Conservation (phyloP, 2,797 vertebrate genomes). For the Sebastes trivittatus region DNA sequence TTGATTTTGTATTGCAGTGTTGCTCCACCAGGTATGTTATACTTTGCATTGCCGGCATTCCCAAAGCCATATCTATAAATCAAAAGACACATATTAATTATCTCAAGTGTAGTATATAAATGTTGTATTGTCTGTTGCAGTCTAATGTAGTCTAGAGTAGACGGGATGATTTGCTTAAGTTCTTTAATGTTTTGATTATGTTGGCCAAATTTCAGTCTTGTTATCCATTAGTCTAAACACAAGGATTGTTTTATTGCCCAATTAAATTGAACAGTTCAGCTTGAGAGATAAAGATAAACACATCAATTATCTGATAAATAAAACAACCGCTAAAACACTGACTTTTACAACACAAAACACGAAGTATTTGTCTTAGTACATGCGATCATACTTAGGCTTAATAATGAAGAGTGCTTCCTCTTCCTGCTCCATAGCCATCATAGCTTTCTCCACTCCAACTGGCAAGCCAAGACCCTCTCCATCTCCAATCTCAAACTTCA, state of each 20-base stretch:
- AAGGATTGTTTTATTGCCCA: not conserved
- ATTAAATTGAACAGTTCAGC: not conserved
- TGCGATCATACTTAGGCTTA: conserved; percentile 87
- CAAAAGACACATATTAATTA: not conserved
- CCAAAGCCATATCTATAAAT: conserved; percentile 91
- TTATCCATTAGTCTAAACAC: not conserved
- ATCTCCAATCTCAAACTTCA: conserved; percentile 93
- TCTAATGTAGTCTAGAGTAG: not conserved
- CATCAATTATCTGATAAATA: not conserved
- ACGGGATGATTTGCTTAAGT: not conserved
- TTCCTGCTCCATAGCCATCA: conserved; percentile 94
- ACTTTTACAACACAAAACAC: not conserved
- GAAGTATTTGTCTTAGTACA: not conserved
- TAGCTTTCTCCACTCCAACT: conserved; percentile 90
- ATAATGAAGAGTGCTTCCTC: conserved; percentile 91
- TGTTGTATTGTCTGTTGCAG: not conserved
- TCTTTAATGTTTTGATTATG: not conserved
- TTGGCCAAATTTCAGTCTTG: not conserved
- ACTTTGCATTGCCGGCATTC: conserved; percentile 84
- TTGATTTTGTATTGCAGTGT: conserved; percentile 91
- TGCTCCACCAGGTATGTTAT: conserved; percentile 88
- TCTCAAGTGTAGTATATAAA: not conserved
- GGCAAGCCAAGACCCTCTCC: conserved; percentile 89
- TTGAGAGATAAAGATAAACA: not conserved
- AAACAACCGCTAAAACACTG: not conserved